Percentiles rank a stretch among this genome's conserved stretches.
phyloP scores from a whole-genome alignment of 2,888 invertebrate genomes.

The Dusona sp. region DNA sequence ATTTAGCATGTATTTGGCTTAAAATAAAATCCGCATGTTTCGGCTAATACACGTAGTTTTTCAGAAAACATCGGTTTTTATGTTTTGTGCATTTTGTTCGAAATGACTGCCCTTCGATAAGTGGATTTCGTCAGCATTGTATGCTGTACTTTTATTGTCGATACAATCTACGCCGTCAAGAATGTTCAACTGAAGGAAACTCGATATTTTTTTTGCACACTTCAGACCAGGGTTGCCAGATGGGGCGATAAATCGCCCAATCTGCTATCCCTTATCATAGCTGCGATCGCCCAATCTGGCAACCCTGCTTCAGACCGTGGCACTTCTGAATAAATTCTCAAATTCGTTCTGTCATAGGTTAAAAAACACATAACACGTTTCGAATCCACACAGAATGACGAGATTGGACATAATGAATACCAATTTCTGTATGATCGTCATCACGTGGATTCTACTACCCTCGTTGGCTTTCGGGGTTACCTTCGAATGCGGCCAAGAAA shows the following conservation, averaged over 20 bases:
- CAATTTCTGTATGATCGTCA: constrained; percentile 29
- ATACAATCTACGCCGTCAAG: neutral
- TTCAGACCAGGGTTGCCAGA: no score
- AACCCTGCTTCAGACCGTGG: neutral
- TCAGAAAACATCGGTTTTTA: no score
- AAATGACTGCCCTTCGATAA: neutral
- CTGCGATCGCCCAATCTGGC: no score
- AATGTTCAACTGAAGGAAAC: neutral
- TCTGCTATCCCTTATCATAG: no score
- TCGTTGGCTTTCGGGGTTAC: constrained; percentile 57
- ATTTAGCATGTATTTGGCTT: neutral
- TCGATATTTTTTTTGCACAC: neutral
- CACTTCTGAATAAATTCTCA: neutral
- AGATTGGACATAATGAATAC: constrained; percentile 26
- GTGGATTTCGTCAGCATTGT: neutral
- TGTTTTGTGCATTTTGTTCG: neutral
- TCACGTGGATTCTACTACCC: constrained; percentile 25
- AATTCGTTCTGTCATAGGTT: neutral
- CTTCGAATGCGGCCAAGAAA: constrained; percentile 70
- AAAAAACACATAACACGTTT: neutral
- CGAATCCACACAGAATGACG: neutral
- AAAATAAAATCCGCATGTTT: neutral
- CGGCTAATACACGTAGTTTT: no score
- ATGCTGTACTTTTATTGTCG: neutral
- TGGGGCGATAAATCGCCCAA: no score